These are phyloP conservation scores for Drosophila prolongata DNA, from an alignment of 2,888 invertebrate genomes.

Conservation along the genomic window DNA sequence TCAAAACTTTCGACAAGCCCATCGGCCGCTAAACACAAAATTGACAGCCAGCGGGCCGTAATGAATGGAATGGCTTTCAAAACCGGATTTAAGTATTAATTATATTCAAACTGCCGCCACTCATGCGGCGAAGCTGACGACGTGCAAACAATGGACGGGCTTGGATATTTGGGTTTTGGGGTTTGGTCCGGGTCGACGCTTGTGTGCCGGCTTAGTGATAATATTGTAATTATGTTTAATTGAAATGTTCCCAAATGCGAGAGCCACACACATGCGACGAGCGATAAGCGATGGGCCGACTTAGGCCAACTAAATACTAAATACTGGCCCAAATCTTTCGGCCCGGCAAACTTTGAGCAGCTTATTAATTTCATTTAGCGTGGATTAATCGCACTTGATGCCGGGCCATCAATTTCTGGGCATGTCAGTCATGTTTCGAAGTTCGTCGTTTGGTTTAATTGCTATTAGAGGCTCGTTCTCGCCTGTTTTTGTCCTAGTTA, in stretches of 20 bases:
- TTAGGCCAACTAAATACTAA: constrained; percentile 9
- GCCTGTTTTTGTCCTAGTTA: neutral
- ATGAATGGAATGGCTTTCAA: constrained; percentile 41
- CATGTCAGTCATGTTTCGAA: neutral
- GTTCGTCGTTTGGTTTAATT: constrained; percentile 2
- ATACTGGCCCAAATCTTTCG: constrained; percentile 24
- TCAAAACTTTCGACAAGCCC: constrained; percentile 7
- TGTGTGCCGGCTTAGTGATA: constrained; percentile 50
- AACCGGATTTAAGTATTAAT: constrained; percentile 65
- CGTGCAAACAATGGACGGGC: constrained; percentile 24
- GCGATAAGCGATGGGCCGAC: constrained; percentile 2
- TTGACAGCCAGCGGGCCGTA: constrained; percentile 18
- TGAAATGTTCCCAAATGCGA: constrained; percentile 62
- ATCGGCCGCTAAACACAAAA: constrained; percentile 8
- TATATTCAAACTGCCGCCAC: constrained; percentile 65
- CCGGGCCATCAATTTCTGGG: constrained; percentile 8
- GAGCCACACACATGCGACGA: constrained; percentile 21
- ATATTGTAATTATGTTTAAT: constrained; percentile 67
- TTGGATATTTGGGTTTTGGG: neutral
- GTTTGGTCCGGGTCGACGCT: neutral
- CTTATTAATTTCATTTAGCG: constrained; percentile 72
- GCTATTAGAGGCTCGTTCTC: neutral
- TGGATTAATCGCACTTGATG: constrained; percentile 50
- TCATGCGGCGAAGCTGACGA: constrained; percentile 30
- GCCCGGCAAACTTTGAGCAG: constrained; percentile 59